Conservation (phyloP, 37 sponge, comb jelly and placozoan species). For the Ephydatia muelleri region DNA sequence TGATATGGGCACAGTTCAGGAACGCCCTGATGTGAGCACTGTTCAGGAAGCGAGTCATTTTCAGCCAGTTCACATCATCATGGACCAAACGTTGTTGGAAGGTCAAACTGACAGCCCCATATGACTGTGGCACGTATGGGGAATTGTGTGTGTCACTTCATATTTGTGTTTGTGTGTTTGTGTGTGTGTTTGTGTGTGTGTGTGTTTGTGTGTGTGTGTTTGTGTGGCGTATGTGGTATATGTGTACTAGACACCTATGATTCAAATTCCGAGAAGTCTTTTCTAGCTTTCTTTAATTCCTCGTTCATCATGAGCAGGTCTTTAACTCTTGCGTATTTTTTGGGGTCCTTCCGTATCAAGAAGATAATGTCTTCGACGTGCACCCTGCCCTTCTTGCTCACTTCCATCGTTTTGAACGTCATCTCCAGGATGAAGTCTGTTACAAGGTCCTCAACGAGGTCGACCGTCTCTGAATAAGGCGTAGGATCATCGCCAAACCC, state of each 20-base stretch:
- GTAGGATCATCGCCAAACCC: conserved; percentile 96
- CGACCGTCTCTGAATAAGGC: conserved; percentile 92
- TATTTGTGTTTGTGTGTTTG: neutral
- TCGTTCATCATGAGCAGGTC: conserved; percentile 96
- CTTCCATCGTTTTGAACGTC: conserved; percentile 89
- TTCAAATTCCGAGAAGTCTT: conserved; percentile 18
- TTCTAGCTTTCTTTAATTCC: conserved; percentile 78
- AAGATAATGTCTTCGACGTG: conserved; percentile 93
- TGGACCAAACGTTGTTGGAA: neutral
- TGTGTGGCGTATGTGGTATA: neutral
- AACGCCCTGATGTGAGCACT: neutral
- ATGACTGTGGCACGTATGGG: neutral
- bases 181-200: no score
- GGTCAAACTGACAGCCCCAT: neutral
- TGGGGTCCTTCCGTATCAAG: conserved; percentile 89
- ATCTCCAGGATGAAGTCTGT: conserved; percentile 83
- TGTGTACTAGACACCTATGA: neutral
- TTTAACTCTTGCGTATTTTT: conserved; percentile 90
- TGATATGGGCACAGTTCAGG: neutral
- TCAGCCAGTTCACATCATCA: neutral
- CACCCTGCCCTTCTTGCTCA: conserved; percentile 89
- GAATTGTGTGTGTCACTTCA: no score
- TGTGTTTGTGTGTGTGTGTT: neutral
- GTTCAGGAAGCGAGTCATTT: no score
- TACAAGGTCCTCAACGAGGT: conserved; percentile 91